Conservation (phyloP, 2,888 invertebrate genomes). For the Zygothrica quintamaculata region DNA sequence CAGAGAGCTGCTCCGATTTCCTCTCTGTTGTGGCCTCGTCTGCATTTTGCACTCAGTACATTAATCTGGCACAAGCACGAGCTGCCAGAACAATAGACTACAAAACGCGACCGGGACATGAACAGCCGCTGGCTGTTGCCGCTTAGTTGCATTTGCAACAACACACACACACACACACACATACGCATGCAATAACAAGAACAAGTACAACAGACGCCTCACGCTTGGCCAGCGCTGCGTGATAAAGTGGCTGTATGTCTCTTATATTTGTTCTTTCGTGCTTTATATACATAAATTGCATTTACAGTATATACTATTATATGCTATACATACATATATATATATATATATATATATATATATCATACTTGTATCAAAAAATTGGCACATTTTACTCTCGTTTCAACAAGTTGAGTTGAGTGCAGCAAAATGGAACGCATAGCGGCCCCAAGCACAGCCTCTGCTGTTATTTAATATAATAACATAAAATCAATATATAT, state of each 20-base stretch:
- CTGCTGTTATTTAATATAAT: slow-evolving; percentile 55
- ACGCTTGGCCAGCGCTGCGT: slow-evolving; percentile 77
- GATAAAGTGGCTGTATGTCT: slow-evolving; percentile 76
- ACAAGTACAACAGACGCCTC: slow-evolving; percentile 43
- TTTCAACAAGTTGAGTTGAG: slow-evolving; percentile 59
- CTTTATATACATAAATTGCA: slow-evolving; percentile 53
- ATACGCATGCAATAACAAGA: slow-evolving; percentile 31
- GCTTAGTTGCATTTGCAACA: slow-evolving; percentile 68
- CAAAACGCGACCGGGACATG: slow-evolving; percentile 29
- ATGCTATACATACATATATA: slow-evolving; percentile 10
- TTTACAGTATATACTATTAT: slow-evolving; percentile 36
- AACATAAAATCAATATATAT: slow-evolving; percentile 42
- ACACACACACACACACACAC: slow-evolving; percentile 29
- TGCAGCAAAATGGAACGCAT: slow-evolving; percentile 65
- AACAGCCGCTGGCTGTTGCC: slow-evolving; percentile 49
- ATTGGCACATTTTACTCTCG: slow-evolving; percentile 78
- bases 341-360: slow-evolving; percentile 22
- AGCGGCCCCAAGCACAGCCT: slow-evolving; percentile 46
- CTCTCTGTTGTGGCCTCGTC: slow-evolving; percentile 5
- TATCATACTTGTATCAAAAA: slow-evolving; percentile 21
- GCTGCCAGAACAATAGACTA: slow-evolving; percentile 70
- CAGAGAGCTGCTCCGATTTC: slow-evolving; percentile 4
- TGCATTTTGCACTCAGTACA: slow-evolving; percentile 36
- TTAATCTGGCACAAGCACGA: slow-evolving; percentile 80
- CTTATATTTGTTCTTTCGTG: slow-evolving; percentile 61